Base-by-base conservation (phyloP, 2,113 vertebrate genomes). In the Marmota monax region DNA sequence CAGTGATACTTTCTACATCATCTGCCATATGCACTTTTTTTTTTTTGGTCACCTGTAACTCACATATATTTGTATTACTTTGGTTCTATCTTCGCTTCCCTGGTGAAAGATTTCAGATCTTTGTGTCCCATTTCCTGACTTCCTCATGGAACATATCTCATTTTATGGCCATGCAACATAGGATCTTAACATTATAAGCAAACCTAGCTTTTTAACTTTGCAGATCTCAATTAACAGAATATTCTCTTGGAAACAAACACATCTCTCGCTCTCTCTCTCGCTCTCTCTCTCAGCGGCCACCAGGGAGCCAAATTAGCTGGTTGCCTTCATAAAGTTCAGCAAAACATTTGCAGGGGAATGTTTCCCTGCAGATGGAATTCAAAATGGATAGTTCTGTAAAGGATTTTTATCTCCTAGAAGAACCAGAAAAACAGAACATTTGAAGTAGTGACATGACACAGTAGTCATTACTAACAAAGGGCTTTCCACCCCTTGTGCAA, bases 191-290 rank as follows among this genome's bases (percentile, higher is more conserved):
- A 73, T 92, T 69, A 72, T 7, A 12, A 9, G 86, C 48, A 94
- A 91, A 72, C 53, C 58, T n/a, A 56, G 72, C n/a, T 45, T 87
- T 97, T 89, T 94, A 88, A 77, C 53, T 90, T 61, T 63, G 10
- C 67, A 94, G 77, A 77, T 96, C 79, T 95, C 92, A 93, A 96
- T 95, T 90, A 97, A 63, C 76, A 97, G 89, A 96, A 94, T 53
- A 89, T 93, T 95, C 87, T 97, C 84, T 92, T 80, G 77, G 79
- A 95, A 96, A 93, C 79, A 96, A 92, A 88, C 7, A 27, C 67
- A 74, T 58, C 27, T 23, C 56, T 53, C 56, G 25, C 86, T 56
- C 53, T 73, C 78, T 93, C 86, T 51, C 48, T 51, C 51, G 16
- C 51, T 17, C 53, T 53, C 53, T 63, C 23, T 74, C 79, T 93